Evolutionary conservation across 2,113 vertebrate genomes (phyloP).

Genomic region (Raja brachyura): DNA sequence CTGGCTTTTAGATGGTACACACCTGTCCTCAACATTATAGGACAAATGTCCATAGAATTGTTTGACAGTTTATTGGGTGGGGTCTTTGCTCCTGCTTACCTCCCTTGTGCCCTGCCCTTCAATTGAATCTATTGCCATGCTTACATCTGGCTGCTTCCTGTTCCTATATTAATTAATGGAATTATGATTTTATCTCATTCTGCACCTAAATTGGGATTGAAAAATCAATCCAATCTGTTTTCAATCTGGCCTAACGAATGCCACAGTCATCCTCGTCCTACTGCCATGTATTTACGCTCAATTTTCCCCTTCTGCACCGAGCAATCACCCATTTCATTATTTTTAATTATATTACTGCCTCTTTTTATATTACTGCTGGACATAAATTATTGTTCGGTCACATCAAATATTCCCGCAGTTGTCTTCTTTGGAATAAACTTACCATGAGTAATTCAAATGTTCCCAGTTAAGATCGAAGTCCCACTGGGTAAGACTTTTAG

Average conservation of each 20-base stretch:
- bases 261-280: too few relatives aligned
- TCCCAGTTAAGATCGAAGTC: not conserved
- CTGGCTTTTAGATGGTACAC: too few relatives aligned
- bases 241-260: not conserved
- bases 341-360: not conserved
- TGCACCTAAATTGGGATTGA: not conserved
- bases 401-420: not conserved
- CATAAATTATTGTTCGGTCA: not conserved
- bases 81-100: too few relatives aligned
- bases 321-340: conserved; percentile 20
- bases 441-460: not conserved
- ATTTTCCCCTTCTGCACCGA: not conserved
- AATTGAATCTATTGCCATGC: too few relatives aligned
- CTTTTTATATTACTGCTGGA: not conserved
- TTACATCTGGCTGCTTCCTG: not conserved
- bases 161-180: not conserved
- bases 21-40: too few relatives aligned
- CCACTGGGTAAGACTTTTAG: not conserved
- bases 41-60: too few relatives aligned
- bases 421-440: not conserved
- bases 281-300: not conserved
- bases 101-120: too few relatives aligned
- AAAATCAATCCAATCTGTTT: not conserved
- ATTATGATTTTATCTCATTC: not conserved
- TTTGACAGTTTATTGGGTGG: too few relatives aligned